These are phyloP conservation scores for Lasius fuliginosus DNA, from an alignment of 2,888 invertebrate species.

Conservation along the genomic window DNA sequence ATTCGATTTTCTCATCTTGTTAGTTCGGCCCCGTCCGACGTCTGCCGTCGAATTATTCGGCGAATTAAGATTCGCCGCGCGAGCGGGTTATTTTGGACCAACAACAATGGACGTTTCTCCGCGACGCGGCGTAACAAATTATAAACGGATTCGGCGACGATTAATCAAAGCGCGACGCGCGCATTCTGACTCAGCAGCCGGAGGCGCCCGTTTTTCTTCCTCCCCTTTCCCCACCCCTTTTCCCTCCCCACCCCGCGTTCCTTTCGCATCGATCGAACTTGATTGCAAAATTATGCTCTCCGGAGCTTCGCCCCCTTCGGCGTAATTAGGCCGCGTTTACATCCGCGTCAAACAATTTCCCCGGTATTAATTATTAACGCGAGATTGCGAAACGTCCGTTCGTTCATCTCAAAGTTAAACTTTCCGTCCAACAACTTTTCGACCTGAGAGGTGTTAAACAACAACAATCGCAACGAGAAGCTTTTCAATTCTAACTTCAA, in stretches of 20 bases:
- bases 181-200: constrained; percentile 30
- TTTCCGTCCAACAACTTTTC: neutral
- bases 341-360: constrained; percentile 45
- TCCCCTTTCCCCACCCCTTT: neutral
- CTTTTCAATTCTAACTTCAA: neutral
- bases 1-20: neutral
- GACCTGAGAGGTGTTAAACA: constrained; percentile 1
- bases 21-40: neutral
- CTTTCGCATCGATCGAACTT: constrained; percentile 23
- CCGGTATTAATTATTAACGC: constrained; percentile 55
- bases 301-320: constrained; percentile 19
- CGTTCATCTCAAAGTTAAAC: constrained; percentile 19
- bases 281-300: constrained; percentile 54
- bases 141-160: constrained; percentile 32
- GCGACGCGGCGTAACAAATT: constrained; percentile 21
- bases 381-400: constrained; percentile 25
- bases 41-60: neutral
- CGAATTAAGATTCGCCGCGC: constrained; percentile 6
- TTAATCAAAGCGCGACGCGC: constrained; percentile 38
- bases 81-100: constrained; percentile 9
- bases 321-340: constrained; percentile 52
- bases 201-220: constrained; percentile 20
- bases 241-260: too few species aligned
- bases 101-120: neutral
- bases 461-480: neutral